phyloP scores from a whole-genome alignment of 2,797 vertebrate genomes.

The Cheirogaleus major region DNA sequence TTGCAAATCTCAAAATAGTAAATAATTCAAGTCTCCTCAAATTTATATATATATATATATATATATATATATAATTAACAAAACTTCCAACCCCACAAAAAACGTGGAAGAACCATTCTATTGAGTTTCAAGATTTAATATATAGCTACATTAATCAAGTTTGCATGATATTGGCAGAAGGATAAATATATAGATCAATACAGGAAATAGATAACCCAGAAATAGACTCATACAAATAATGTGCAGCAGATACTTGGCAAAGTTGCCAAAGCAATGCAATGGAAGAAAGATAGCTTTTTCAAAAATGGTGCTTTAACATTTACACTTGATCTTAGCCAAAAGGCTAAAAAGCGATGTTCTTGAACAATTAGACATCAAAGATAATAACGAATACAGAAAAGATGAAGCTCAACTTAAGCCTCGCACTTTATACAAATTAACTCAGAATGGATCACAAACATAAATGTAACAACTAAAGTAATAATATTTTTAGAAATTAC shows the following conservation, averaged over 20 bases:
- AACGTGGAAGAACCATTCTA: neutral
- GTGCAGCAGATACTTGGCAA: neutral
- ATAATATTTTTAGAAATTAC: neutral
- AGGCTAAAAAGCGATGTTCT: neutral
- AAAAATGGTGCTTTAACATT: neutral
- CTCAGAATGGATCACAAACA: neutral
- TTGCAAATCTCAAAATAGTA: neutral
- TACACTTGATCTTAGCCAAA: too few species aligned
- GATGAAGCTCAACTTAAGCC: neutral
- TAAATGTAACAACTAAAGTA: neutral
- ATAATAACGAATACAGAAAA: neutral
- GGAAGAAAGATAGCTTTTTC: neutral
- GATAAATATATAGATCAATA: neutral
- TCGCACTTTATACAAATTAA: neutral
- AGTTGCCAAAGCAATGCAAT: neutral
- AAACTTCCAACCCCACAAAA: neutral
- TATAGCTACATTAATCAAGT: neutral
- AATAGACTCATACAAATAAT: neutral
- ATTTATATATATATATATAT: neutral
- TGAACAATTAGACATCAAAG: neutral
- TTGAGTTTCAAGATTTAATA: neutral
- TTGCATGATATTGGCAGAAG: neutral
- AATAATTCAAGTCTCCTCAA: neutral
- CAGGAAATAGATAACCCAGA: neutral
- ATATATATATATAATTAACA: neutral